Conservation (phyloP, 2,797 vertebrate species). For the Scomberomorus guttatus region DNA sequence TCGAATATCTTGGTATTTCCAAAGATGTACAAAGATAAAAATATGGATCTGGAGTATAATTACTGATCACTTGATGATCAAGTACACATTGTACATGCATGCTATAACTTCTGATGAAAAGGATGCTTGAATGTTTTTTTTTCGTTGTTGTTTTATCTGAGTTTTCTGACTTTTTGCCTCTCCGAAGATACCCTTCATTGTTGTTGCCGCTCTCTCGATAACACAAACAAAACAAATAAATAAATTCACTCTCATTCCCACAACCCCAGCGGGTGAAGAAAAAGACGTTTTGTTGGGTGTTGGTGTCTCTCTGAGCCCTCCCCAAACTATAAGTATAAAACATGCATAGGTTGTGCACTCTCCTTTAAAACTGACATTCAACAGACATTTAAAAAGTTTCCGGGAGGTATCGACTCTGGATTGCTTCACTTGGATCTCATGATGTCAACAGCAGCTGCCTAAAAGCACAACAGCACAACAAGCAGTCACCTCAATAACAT, state of each 20-base stretch:
- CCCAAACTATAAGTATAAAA: conserved; percentile 62
- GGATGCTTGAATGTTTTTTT: conserved; percentile 31
- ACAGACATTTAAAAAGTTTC: conserved; percentile 43
- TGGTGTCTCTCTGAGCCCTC: conserved; percentile 2
- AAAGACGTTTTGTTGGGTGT: conserved; percentile 29
- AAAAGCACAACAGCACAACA: background rate
- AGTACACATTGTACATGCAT: background rate
- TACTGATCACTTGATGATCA: background rate
- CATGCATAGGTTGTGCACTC: conserved; percentile 50
- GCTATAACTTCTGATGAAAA: conserved; percentile 9
- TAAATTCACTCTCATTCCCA: conserved; percentile 19
- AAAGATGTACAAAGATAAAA: background rate
- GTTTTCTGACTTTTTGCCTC: background rate
- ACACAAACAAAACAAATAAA: conserved; percentile 37
- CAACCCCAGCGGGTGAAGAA: conserved; percentile 20
- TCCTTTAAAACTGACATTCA: conserved; percentile 41
- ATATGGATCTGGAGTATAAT: background rate
- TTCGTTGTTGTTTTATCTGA: background rate
- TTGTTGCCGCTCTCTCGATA: conserved; percentile 30
- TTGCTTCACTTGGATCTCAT: conserved; percentile 30
- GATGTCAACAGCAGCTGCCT: conserved; percentile 6
- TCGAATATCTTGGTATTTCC: background rate
- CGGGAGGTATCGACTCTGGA: conserved; percentile 26
- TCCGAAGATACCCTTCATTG: background rate
- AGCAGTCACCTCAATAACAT: conserved; percentile 35